Conservation (phyloP, 2,888 invertebrate species). For the Exephanes ischioxanthus region DNA sequence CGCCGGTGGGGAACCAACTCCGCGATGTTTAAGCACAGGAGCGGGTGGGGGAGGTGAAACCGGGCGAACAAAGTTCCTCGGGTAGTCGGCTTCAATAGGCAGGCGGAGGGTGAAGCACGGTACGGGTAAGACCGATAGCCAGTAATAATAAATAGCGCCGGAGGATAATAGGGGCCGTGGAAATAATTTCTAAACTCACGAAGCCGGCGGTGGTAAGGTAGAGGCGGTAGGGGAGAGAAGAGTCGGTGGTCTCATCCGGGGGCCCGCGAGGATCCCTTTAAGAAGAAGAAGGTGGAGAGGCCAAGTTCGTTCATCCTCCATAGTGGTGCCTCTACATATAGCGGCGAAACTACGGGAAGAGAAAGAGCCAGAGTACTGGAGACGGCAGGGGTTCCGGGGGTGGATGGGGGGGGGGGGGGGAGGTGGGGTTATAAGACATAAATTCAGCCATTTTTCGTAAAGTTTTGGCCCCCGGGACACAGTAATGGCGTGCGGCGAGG, state of each 20-base stretch:
- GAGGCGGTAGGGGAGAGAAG: background rate
- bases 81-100: slow-evolving; percentile 59
- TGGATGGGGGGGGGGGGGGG: background rate
- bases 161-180: slow-evolving; percentile 73
- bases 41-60: background rate
- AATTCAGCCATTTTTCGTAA: slow-evolving; percentile 74
- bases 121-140: slow-evolving; percentile 73
- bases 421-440: slow-evolving; percentile 65
- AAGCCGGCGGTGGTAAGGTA: slow-evolving; percentile 18
- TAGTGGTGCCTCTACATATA: slow-evolving; percentile 39
- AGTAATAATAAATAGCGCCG: slow-evolving; percentile 82
- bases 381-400: background rate
- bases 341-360: slow-evolving; percentile 41
- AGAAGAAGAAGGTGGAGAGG: slow-evolving; percentile 38
- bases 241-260: slow-evolving; percentile 44
- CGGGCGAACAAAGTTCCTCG: slow-evolving; percentile 61
- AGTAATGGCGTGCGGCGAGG: slow-evolving; percentile 80
- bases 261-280: slow-evolving; percentile 48
- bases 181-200: slow-evolving; percentile 74
- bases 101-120: slow-evolving; percentile 40
- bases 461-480: slow-evolving; percentile 82
- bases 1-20: background rate
- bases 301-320: slow-evolving; percentile 64
- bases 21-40: slow-evolving; percentile 25
- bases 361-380: slow-evolving; percentile 56